Evolutionary conservation across 1,140 invertebrate genomes (phyloP).

Genomic region (Drosophila lacertosa): DNA sequence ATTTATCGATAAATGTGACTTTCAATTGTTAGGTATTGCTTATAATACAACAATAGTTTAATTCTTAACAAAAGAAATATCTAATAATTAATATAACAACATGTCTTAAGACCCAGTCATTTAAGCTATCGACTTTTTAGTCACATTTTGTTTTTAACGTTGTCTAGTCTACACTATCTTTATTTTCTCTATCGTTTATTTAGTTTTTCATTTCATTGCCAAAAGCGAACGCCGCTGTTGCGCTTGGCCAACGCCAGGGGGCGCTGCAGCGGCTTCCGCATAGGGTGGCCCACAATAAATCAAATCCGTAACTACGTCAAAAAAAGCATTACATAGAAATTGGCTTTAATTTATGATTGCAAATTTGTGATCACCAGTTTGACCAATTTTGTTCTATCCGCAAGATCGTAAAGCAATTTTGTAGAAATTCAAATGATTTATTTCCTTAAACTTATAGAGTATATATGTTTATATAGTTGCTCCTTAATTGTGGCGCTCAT

Average conservation of each 20-base stretch:
- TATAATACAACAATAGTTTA: too few relatives aligned
- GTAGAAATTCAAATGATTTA: constrained; percentile 36
- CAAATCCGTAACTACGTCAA: constrained; percentile 30
- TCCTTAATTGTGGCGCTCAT: constrained; percentile 29
- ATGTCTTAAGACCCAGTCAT: too few relatives aligned
- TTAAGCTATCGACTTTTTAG: too few relatives aligned
- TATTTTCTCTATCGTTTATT: constrained; percentile 16
- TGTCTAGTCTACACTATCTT: neutral
- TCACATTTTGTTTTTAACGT: too few relatives aligned
- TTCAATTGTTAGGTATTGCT: too few relatives aligned
- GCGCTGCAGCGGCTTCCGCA: constrained; percentile 41
- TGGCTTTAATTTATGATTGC: constrained; percentile 14
- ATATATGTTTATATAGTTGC: constrained; percentile 2
- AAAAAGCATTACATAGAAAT: neutral
- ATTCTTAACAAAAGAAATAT: too few relatives aligned
- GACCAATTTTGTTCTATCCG: constrained; percentile 12
- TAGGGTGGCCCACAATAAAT: constrained; percentile 34
- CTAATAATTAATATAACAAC: too few relatives aligned
- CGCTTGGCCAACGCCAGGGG: constrained; percentile 39
- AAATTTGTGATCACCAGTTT: constrained; percentile 28
- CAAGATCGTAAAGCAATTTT: constrained; percentile 34
- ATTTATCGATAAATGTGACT: neutral
- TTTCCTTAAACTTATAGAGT: constrained; percentile 26
- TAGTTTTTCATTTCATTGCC: constrained; percentile 43
- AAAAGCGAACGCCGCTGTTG: constrained; percentile 28